Evolutionary conservation across 2,888 invertebrate species (phyloP).

Genomic region (Thelaira solivaga): DNA sequence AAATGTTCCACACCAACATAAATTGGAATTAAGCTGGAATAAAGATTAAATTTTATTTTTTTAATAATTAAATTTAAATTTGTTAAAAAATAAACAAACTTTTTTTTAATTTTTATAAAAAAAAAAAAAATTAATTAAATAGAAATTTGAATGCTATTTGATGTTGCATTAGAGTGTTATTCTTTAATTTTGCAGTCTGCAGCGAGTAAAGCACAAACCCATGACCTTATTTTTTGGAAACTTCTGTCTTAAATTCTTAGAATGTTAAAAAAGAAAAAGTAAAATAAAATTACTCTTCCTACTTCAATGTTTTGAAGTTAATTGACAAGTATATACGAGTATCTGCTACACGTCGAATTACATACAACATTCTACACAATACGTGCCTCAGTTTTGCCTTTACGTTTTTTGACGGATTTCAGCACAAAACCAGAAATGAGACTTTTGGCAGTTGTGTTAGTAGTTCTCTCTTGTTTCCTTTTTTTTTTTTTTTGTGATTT

Average conservation of each 20-base stretch:
- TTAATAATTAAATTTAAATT: no score
- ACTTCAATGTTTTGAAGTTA: not conserved
- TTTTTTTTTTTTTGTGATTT: not conserved
- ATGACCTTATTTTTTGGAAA: no score
- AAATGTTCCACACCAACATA: no score
- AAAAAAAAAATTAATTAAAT: no score
- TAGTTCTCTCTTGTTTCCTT: not conserved
- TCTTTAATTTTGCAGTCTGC: no score
- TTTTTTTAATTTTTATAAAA: no score
- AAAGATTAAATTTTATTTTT: no score
- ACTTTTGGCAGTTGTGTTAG: conserved; percentile 18
- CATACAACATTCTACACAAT: not conserved
- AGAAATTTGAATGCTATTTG: no score
- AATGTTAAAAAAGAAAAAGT: not conserved
- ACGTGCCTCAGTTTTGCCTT: conserved; percentile 39
- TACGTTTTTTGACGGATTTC: conserved; percentile 13
- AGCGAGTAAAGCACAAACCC: no score
- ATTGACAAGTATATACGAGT: conserved; percentile 19
- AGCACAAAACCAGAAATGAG: not conserved
- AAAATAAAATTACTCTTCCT: not conserved
- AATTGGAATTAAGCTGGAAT: no score
- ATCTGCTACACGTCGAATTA: not conserved
- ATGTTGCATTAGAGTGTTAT: no score
- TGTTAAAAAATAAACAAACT: no score
- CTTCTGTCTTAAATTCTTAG: not conserved